Conservation (phyloP, 2,113 vertebrate species). For the Noturus placidus region DNA sequence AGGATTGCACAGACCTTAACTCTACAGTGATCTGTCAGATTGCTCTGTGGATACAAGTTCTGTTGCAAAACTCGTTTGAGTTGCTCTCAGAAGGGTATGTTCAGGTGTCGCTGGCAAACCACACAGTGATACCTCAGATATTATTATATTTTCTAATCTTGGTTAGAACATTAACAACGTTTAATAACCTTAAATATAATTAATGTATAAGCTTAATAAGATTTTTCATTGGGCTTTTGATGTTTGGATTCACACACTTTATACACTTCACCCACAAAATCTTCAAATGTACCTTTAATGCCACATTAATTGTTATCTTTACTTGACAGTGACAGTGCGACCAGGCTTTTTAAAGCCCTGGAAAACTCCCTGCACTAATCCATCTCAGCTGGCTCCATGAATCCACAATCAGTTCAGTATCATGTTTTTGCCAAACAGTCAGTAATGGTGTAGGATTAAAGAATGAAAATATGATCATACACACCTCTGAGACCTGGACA, state of each 20-base stretch:
- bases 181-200: not conserved
- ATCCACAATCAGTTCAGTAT: not conserved
- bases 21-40: no score
- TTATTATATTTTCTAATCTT: not conserved
- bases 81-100: not conserved
- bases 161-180: not conserved
- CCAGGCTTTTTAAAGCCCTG: not conserved
- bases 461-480: not conserved
- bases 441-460: not conserved
- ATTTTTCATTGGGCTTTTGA: no score
- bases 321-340: not conserved
- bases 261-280: not conserved
- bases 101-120: not conserved
- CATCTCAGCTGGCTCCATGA: not conserved
- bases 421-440: not conserved
- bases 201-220: not conserved
- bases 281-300: not conserved
- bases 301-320: not conserved
- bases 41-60: constrained; percentile 12
- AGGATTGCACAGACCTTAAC: constrained; percentile 3
- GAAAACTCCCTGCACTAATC: not conserved
- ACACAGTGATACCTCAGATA: not conserved
- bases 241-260: not conserved
- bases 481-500: not conserved
- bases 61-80: not conserved